A percentile compares a stretch with the other conserved stretches of the same genome.
Conservation (phyloP, 2,113 vertebrate genomes). For the Periophthalmus modestus region DNA sequence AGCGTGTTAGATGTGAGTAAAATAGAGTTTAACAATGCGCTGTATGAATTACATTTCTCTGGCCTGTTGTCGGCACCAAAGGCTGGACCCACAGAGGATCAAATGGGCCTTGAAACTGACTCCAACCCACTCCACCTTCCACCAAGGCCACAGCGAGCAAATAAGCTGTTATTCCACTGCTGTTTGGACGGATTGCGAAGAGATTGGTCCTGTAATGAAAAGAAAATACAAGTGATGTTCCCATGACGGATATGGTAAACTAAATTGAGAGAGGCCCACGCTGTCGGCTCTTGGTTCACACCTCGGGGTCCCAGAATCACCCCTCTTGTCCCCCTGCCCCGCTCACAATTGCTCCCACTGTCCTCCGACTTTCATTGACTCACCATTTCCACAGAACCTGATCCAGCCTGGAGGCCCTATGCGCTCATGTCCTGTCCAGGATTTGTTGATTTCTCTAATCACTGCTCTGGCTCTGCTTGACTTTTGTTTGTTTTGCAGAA, state of each 20-base stretch:
- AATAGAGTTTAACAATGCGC: constrained; percentile 41
- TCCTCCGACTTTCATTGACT: constrained; percentile 66
- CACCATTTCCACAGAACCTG: constrained; percentile 74
- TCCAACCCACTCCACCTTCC: constrained; percentile 42
- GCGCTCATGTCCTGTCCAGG: constrained; percentile 75
- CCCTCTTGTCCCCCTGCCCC: background rate
- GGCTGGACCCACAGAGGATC: constrained; percentile 26
- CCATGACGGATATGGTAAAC: constrained; percentile 78
- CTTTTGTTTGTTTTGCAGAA: constrained; percentile 74
- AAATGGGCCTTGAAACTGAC: constrained; percentile 29
- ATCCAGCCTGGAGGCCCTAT: constrained; percentile 73
- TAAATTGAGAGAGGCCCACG: constrained; percentile 59
- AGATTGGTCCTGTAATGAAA: constrained; percentile 78
- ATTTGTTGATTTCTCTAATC: constrained; percentile 80
- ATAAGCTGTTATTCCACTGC: constrained; percentile 77
- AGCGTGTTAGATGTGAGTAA: constrained; percentile 19
- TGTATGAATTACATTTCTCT: constrained; percentile 8
- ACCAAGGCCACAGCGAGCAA: constrained; percentile 70
- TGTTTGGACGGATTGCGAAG: constrained; percentile 74
- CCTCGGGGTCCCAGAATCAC: constrained; percentile 48
- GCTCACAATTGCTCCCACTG: constrained; percentile 37
- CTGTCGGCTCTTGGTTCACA: constrained; percentile 70
- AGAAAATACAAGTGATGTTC: constrained; percentile 80
- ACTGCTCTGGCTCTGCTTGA: constrained; percentile 64
- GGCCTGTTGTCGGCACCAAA: background rate